These are phyloP conservation scores for Stratiolaelaps scimitus DNA, from an alignment of 1,140 invertebrate genomes.

Conservation along the genomic window DNA sequence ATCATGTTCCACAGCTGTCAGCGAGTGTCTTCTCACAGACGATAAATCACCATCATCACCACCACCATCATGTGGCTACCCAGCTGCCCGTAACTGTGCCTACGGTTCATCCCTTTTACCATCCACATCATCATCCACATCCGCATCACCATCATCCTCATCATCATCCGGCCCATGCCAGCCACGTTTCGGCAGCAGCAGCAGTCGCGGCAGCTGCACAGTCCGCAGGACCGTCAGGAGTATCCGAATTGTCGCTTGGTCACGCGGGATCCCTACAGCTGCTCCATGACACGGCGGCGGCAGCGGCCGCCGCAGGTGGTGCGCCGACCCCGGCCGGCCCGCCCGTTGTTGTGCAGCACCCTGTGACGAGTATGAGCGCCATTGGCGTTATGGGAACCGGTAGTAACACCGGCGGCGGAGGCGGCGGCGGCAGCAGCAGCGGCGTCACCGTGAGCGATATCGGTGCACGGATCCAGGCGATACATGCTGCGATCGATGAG, in stretches of 20 bases:
- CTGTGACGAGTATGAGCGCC: neutral
- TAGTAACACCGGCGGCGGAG: too few relatives aligned
- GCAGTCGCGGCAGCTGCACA: too few relatives aligned
- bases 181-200: too few relatives aligned
- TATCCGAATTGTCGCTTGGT: constrained; percentile 6
- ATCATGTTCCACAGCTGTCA: too few relatives aligned
- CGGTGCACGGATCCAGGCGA: constrained; percentile 5
- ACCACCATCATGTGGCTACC: neutral
- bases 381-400: too few relatives aligned
- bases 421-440: too few relatives aligned
- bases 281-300: neutral
- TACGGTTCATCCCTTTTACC: neutral
- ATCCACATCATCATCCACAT: too few relatives aligned
- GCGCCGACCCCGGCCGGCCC: neutral
- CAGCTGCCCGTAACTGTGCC: neutral
- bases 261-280: constrained; percentile 4
- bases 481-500: constrained; percentile 16
- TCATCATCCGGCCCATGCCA: too few relatives aligned
- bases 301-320: too few relatives aligned
- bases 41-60: too few relatives aligned
- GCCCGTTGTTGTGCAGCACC: neutral
- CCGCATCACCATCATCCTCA: too few relatives aligned
- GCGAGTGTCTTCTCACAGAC: too few relatives aligned
- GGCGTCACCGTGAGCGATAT: neutral
- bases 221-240: neutral